Evolutionary conservation across 2,113 vertebrate species (phyloP).

Genomic region (Oreocharis arfaki): DNA sequence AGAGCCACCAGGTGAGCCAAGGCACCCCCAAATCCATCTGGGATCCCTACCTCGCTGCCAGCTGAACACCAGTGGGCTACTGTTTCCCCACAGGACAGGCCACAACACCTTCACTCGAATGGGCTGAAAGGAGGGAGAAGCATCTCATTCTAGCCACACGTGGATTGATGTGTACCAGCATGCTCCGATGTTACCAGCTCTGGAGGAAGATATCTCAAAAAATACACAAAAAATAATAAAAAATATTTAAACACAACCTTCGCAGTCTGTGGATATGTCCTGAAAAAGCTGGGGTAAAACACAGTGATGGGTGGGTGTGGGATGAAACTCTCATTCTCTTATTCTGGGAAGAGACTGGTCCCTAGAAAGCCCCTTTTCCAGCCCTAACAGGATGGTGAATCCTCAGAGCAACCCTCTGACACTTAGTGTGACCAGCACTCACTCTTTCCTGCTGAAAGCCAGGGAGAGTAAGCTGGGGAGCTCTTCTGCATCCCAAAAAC

Average conservation of each 20-base stretch:
- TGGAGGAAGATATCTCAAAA: accelerated
- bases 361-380: background rate
- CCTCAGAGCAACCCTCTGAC: background rate
- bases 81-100: background rate
- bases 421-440: background rate
- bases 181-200: no score
- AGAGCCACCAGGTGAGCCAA: conserved; percentile 24
- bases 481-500: background rate
- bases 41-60: accelerated
- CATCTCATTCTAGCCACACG: accelerated
- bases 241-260: background rate
- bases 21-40: accelerated
- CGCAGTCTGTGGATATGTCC: background rate
- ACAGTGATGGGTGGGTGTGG: accelerated
- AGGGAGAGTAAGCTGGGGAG: background rate
- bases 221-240: no score
- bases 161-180: background rate
- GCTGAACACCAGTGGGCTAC: accelerated
- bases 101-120: background rate
- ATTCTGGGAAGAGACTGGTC: background rate
- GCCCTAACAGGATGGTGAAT: background rate
- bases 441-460: accelerated
- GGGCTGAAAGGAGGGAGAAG: background rate
- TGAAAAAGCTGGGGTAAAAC: background rate
- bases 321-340: background rate